These are phyloP conservation scores for Clarias magur DNA, from an alignment of 2,113 vertebrate species.

Conservation along the genomic window DNA sequence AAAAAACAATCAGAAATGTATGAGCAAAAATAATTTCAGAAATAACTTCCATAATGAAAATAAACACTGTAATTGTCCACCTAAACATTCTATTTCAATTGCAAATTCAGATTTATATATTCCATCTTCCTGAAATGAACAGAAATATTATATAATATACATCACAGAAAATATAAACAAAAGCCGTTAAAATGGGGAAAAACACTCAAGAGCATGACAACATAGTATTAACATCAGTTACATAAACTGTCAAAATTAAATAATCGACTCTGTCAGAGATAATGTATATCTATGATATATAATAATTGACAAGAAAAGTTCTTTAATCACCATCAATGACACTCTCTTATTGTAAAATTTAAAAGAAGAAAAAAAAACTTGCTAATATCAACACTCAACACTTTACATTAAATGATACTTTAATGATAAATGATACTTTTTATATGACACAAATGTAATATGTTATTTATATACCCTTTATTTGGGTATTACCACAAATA, in stretches of 20 bases:
- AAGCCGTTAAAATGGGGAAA: not conserved
- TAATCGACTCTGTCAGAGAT: not conserved
- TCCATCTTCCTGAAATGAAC: not conserved
- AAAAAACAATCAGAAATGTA: not conserved
- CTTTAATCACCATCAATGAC: too few relatives aligned
- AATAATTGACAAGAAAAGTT: not conserved
- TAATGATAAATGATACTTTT: not conserved
- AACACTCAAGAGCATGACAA: not conserved
- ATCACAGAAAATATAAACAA: not conserved
- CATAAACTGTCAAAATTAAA: not conserved
- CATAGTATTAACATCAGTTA: not conserved
- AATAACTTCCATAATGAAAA: not conserved
- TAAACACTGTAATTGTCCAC: not conserved
- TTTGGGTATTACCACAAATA: not conserved
- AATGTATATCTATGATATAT: too few relatives aligned
- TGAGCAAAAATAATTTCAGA: constrained; percentile 11
- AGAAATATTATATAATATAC: not conserved
- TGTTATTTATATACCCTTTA: not conserved
- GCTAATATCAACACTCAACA: not conserved
- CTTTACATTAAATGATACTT: not conserved
- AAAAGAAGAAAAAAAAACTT: not conserved
- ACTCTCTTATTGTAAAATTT: not conserved
- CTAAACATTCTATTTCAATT: not conserved
- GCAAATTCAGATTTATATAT: not conserved
- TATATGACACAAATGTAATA: not conserved